Base-by-base conservation (phyloP, 2,113 vertebrate species). In the Lepus americanus region DNA sequence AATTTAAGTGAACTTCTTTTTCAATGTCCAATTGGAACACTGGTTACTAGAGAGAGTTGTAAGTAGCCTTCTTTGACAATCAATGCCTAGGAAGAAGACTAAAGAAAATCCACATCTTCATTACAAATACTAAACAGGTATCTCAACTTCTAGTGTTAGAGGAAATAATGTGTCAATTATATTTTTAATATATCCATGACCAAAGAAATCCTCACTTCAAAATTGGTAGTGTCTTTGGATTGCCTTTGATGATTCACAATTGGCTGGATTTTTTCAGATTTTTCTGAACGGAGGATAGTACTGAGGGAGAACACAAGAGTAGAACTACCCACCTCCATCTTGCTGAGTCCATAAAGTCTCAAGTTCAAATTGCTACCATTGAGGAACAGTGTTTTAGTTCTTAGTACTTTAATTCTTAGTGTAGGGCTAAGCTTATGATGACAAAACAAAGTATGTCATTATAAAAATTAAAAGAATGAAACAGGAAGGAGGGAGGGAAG, bases 61-160 rank as follows among this genome's bases (percentile, higher is more conserved):
- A 61, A 84, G 33, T 94, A 51, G 82, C 97, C 89, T 91, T 63
- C 94, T 87, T 97, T 97, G 69, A 76, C 82, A 87, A 89, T 36
- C 31, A 76, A 8, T 88, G 36, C 63, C 64, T 90, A 74, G 20
- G 76, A 89, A 33, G 29, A 44, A 0, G 17, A 17, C 77, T 49
- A 73, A 93, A 10, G 17, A 64, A 67, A 93, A 3, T 95, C 36
- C 9, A 33, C 5, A 3, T 51, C 94, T 96, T 96, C 59, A 74
- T 96, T 95, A 94, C 97, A 95, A 94, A n/a, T 0, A 3, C 2
- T 66, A 91, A 23, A 22, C 10, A 94, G 90, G 80, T 94, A 14
- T 49, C 12, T 89, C 87, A 94, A 79, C 89, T 33, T 79, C 85
- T 89, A 29, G 11, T 95, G n/a, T n/a, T n/a, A n/a, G n/a, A n/a